Evolutionary conservation across 1,140 invertebrate species (phyloP).

Genomic region (Euura lappo): DNA sequence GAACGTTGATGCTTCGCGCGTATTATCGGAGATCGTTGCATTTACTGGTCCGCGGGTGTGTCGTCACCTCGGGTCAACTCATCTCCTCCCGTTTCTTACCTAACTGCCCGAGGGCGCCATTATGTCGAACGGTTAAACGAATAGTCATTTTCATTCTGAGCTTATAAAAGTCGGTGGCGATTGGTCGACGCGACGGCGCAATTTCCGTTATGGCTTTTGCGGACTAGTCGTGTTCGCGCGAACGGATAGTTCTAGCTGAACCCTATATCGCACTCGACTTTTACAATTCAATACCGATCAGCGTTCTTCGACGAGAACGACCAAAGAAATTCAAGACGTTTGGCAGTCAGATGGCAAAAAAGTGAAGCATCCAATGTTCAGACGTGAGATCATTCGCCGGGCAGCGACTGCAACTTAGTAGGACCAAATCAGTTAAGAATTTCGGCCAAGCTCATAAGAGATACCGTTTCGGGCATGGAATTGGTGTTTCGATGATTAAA

Average conservation of each 20-base stretch:
- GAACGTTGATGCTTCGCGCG: no score
- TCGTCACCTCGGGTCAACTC: slow-evolving; percentile 4
- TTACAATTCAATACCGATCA: neutral
- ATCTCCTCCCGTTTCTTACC: slow-evolving; percentile 3
- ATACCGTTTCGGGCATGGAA: neutral
- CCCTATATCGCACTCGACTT: neutral
- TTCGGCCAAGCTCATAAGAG: neutral
- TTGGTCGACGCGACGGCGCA: neutral
- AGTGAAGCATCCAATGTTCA: neutral
- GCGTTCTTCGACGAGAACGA: neutral
- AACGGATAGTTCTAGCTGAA: neutral
- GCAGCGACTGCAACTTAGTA: neutral
- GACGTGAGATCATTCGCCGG: neutral
- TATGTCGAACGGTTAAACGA: slow-evolving; percentile 5
- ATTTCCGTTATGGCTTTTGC: neutral
- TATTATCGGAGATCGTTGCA: neutral
- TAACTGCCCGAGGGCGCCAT: neutral
- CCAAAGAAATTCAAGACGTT: neutral
- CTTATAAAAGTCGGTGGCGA: neutral
- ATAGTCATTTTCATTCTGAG: slow-evolving; percentile 1
- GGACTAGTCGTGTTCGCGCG: neutral
- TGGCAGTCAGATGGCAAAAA: neutral
- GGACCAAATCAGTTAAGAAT: no score
- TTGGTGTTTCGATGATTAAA: neutral
- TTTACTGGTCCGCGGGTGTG: neutral